Percentiles rank a stretch among this genome's conserved stretches.
Conservation (phyloP, 2,113 vertebrate genomes). For the Dunckerocampus dactyliophorus region DNA sequence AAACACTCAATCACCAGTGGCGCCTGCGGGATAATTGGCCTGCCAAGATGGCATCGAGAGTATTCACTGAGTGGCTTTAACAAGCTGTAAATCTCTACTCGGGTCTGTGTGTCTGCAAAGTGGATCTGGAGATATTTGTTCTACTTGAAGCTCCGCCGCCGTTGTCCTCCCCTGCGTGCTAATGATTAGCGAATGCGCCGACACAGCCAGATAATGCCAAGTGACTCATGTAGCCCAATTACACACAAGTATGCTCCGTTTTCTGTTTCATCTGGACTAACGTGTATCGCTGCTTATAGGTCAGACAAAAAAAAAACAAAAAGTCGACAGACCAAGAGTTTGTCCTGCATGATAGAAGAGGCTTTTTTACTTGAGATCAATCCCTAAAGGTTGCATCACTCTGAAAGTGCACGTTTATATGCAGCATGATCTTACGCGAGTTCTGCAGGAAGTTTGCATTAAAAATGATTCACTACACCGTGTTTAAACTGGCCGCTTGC, state of each 20-base stretch:
- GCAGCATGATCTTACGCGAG: not conserved
- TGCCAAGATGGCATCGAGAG: conserved; percentile 37
- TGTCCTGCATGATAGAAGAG: not conserved
- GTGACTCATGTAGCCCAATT: conserved; percentile 54
- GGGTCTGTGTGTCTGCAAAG: conserved; percentile 30
- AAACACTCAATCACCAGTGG: conserved; percentile 44
- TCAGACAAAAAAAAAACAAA: conserved; percentile 48
- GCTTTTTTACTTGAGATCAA: not conserved
- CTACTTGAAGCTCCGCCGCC: conserved; percentile 31
- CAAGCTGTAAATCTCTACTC: conserved; percentile 28
- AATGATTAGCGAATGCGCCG: conserved; percentile 40
- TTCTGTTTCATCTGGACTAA: conserved; percentile 39
- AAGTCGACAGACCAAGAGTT: conserved; percentile 9
- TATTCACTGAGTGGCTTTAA: conserved; percentile 39
- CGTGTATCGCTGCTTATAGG: conserved; percentile 60
- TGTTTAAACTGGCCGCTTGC: too few relatives aligned
- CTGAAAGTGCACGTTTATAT: not conserved
- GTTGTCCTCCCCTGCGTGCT: conserved; percentile 17
- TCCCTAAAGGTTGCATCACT: not conserved
- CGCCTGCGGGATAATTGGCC: conserved; percentile 42
- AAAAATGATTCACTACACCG: not conserved
- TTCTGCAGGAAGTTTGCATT: not conserved
- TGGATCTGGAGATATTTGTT: conserved; percentile 45
- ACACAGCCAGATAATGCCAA: conserved; percentile 46
- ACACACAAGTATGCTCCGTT: conserved; percentile 23